Percentiles rank a stretch among this genome's conserved stretches.
phyloP scores from a whole-genome alignment of 2,888 invertebrate species.

The Pardosa pseudoannulata region DNA sequence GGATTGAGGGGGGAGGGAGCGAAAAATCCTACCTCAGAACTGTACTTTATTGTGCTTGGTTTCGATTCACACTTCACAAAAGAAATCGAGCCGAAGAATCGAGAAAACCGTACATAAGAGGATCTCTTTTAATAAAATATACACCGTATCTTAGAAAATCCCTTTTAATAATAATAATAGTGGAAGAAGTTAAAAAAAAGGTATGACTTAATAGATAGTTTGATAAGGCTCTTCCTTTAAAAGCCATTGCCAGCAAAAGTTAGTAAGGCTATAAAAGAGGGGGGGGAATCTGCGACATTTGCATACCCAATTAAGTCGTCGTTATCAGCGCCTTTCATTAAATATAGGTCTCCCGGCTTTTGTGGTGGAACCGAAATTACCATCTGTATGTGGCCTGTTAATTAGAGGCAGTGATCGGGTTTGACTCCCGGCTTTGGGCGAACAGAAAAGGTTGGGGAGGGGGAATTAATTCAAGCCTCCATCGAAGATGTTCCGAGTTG shows the following conservation, averaged over 20 bases:
- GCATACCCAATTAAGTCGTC: slow-evolving; percentile 51
- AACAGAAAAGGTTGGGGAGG: not conserved
- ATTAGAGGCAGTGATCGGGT: slow-evolving; percentile 33
- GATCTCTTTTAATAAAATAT: not conserved
- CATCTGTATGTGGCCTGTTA: slow-evolving; percentile 45
- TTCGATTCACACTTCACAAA: not conserved
- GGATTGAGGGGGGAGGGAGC: too few relatives aligned
- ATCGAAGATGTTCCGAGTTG: not conserved
- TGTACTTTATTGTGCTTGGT: not conserved
- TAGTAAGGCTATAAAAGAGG: too few relatives aligned
- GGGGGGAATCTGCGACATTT: slow-evolving; percentile 31
- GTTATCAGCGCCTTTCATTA: slow-evolving; percentile 54
- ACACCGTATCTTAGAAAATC: too few relatives aligned
- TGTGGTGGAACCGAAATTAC: slow-evolving; percentile 38
- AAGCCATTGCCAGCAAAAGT: not conserved
- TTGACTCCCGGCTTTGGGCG: not conserved
- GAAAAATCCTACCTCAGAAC: not conserved
- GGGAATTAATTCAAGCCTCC: not conserved
- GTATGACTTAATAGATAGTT: not conserved
- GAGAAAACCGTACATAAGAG: not conserved
- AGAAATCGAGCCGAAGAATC: not conserved
- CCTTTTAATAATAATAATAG: too few relatives aligned
- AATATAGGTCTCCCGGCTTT: slow-evolving; percentile 16
- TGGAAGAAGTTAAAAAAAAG: too few relatives aligned
- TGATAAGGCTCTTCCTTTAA: not conserved